Percentiles rank a stretch among this genome's conserved stretches.
These are phyloP conservation scores for Rhaphigaster nebulosa DNA, from an alignment of 2,888 invertebrate genomes.

Conservation along the genomic window DNA sequence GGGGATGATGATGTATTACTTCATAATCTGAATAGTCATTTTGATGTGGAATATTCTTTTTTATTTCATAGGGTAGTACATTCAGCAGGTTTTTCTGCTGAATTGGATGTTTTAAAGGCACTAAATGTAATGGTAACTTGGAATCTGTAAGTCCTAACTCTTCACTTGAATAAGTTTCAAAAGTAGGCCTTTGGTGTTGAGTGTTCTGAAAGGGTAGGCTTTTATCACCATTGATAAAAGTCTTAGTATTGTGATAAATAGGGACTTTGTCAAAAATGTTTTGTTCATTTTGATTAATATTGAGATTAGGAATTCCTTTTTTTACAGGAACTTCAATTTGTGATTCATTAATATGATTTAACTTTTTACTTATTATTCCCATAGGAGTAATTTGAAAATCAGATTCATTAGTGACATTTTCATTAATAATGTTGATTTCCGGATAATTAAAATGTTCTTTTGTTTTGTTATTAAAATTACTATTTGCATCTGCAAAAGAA, in stretches of 20 bases:
- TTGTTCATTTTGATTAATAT: neutral
- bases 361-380: neutral
- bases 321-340: neutral
- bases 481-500: neutral
- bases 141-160: neutral
- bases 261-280: neutral
- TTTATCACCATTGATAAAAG: neutral
- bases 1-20: neutral
- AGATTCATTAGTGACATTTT: constrained; percentile 7
- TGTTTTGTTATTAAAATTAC: constrained; percentile 4
- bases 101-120: constrained; percentile 9
- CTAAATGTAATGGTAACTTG: constrained; percentile 15
- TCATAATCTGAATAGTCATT: constrained; percentile 25
- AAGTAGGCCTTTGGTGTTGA: neutral
- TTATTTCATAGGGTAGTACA: constrained; percentile 22
- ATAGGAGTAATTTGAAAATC: neutral
- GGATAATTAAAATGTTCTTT: neutral
- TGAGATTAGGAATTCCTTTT: neutral
- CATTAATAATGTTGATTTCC: neutral
- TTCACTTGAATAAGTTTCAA: constrained; percentile 4
- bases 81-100: constrained; percentile 9
- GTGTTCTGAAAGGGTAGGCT: neutral
- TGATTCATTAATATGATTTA: constrained; percentile 16
- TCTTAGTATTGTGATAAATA: neutral
- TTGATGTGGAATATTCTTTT: constrained; percentile 48